Base-by-base conservation (phyloP, 2,888 invertebrate genomes). In the Agonum fuliginosum region DNA sequence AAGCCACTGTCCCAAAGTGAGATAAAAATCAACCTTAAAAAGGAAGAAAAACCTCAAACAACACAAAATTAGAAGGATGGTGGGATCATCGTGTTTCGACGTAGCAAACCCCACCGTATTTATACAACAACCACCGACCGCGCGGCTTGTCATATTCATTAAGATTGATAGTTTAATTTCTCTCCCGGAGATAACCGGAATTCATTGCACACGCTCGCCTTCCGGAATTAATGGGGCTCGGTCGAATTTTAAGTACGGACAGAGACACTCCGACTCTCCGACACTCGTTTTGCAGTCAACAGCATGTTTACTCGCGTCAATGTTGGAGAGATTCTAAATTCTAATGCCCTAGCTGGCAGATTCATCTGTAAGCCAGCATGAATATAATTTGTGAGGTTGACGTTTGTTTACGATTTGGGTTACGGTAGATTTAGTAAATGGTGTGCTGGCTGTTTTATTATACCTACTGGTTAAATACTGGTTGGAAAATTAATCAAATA, bases 161-260 rank as follows among this genome's bases (percentile, higher is more conserved):
- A 73, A 62, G 54, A 73, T 73, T 62, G 62, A 73, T 73, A 62
- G 73, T 73, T 62, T 73, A 73, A 62, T 62, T 62, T 73, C 73
- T 24, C 58, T 17, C 17, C 14, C 24, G 24, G 27, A 14, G 46
- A 46, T 46, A 71, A 48, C 62, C 41, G 62, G 24, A 73, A 62
- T 73, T 58, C 73, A 73, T 73, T 62, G 46, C 73, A 65, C 46
- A 46, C 46, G 70, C 41, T 48, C 30, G 71, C 37, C 43, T 24
- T 22, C 51, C 51, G 71, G 51, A 51, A 71, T 71, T 71, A 71
- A 71, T 71, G 71, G 51, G 51, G 30, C 30, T 22, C 48, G 24
- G 20, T 22, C 69, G 69, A 69, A 69, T 69, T 43, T 54, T 41
- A 69, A 69, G 69, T 69, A 20, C 69, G 17, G 46, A 14, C 6